These are phyloP conservation scores for Hyperoplus lanceolatus DNA, from an alignment of 2,797 vertebrate genomes.

Conservation along the genomic window DNA sequence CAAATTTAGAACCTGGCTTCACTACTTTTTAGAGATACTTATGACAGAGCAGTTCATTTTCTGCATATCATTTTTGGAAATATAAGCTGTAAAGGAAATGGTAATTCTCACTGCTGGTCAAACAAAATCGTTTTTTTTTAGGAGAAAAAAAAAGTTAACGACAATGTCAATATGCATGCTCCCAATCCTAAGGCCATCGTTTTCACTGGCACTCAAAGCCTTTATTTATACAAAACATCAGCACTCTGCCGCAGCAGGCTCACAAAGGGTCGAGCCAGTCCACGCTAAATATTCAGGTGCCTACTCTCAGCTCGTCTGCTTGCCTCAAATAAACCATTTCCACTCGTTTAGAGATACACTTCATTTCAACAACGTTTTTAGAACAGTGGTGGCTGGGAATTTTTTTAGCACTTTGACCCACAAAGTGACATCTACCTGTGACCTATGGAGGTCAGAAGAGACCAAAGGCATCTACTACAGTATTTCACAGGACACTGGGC, in stretches of 20 bases:
- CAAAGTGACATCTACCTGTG: not conserved
- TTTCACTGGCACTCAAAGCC: conserved; percentile 26
- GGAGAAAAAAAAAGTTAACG: not conserved
- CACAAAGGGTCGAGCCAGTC: conserved; percentile 14
- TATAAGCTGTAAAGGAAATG: not conserved
- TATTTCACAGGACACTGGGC: not conserved
- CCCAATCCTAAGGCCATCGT: not conserved
- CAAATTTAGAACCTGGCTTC: not conserved
- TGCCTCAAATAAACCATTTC: not conserved
- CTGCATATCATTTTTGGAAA: not conserved
- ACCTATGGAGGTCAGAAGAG: not conserved
- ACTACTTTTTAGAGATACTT: conserved; percentile 4
- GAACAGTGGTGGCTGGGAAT: not conserved
- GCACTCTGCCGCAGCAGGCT: conserved; percentile 3
- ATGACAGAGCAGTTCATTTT: not conserved
- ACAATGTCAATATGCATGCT: not conserved
- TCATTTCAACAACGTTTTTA: not conserved
- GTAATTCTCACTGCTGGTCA: not conserved
- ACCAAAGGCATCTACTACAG: not conserved
- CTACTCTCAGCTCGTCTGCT: not conserved
- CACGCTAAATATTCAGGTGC: not conserved
- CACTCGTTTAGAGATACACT: not conserved
- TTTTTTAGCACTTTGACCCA: not conserved
- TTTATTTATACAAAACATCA: conserved; percentile 6
- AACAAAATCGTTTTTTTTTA: not conserved